Evolutionary conservation across 2,888 invertebrate species (phyloP), one percentile per base, ranked within the genome.

Genomic region (Campoplex nolae): DNA sequence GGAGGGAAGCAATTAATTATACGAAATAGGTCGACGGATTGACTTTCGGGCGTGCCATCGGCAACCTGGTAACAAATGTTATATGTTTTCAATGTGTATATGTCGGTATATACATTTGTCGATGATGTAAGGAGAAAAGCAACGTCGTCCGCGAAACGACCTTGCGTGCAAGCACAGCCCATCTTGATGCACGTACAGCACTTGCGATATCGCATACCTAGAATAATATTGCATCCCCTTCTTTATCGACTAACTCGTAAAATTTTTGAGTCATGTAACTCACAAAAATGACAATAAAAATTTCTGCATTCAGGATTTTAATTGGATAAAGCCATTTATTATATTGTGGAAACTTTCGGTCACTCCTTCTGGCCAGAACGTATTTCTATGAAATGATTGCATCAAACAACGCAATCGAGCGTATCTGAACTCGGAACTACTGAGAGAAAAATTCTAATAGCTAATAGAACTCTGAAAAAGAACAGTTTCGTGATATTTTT

Each of bases 21-120:
- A 75, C 78, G 84, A 87, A 87, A 87, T 87, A 87, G 87, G 84
- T 84, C 84, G 87, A 73, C 77, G 75, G 70, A 87, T 87, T 84
- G 82, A 81, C 77, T 87, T 84, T 87, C 87, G 87, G 84, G 84
- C 62, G 87, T 82, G 84, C 78, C 87, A 71, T 82, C 75, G 78
- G 80, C 58, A 71, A 81, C 18, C 54, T 62, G 78, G 62, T 70
- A 67, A 70, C 45, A 48, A 78, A 74, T 58, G 42, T 83, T 84
- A 56, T 51, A 78, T 54, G 16, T 80, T 35, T 58, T n/a, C 48
- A 54, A 23, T 51, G 38, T 32, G 4, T 56, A 32, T 16, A 70
- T 56, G 56, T 38, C 11, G 28, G 38, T 16, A n/a, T 56, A 74
- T 62, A 77, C 54, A 48, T 48, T 71, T 45, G 58, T 65, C 81